A percentile compares a stretch with the other conserved stretches of the same genome.
Evolutionary conservation across 2,797 vertebrate genomes (phyloP).

Genomic region (Oreochromis mossambicus): DNA sequence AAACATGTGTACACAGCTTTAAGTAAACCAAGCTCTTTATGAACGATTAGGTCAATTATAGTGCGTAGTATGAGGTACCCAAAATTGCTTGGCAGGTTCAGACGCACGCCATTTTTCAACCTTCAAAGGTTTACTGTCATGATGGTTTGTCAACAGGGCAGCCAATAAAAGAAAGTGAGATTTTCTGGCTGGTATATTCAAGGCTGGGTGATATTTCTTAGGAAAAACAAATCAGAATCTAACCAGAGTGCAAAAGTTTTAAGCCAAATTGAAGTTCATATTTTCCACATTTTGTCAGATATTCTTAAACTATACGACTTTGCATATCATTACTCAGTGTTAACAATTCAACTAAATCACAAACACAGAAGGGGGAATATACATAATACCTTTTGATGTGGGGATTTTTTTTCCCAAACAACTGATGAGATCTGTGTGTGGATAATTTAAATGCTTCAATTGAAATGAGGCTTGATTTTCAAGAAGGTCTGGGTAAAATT

Average conservation of each 20-base stretch:
- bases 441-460: neutral
- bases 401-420: neutral
- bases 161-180: constrained; percentile 22
- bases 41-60: constrained; percentile 16
- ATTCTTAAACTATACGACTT: neutral
- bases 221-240: constrained; percentile 4
- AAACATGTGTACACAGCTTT: constrained; percentile 47
- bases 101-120: neutral
- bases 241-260: neutral
- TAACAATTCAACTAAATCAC: neutral
- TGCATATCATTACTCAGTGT: neutral
- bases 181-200: neutral
- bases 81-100: constrained; percentile 22
- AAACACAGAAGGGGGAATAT: constrained; percentile 7
- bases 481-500: neutral
- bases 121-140: neutral
- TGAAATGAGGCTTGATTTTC: neutral
- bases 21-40: constrained; percentile 48
- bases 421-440: neutral
- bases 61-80: neutral
- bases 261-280: constrained; percentile 33
- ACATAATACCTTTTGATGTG: neutral
- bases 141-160: constrained; percentile 48
- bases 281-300: constrained; percentile 13
- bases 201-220: neutral